A percentile compares a stretch with the other conserved stretches of the same genome.
Conservation (phyloP, 2,113 vertebrate genomes). For the Phalacrocorax pelagicus region DNA sequence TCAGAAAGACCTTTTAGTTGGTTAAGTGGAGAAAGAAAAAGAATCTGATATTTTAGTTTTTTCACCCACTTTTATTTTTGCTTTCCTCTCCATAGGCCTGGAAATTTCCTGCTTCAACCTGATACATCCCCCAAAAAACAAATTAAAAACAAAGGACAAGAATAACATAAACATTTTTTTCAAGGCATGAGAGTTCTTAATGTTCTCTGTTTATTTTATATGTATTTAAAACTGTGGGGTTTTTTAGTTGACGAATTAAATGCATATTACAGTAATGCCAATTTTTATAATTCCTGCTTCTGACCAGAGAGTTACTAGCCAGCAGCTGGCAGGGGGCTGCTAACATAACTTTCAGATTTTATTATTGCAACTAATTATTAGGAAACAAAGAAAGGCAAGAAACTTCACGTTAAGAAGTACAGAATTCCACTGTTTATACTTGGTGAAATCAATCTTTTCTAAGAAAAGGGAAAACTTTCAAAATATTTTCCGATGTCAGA, state of each 20-base stretch:
- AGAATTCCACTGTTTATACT: neutral
- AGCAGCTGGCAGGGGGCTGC: neutral
- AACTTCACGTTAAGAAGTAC: neutral
- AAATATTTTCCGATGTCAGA: neutral
- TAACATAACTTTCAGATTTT: neutral
- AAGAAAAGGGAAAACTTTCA: neutral
- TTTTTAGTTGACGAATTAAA: neutral
- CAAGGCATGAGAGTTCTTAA: neutral
- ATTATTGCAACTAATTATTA: neutral
- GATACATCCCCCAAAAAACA: neutral
- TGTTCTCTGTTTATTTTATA: neutral
- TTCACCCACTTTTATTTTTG: neutral
- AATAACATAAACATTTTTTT: neutral
- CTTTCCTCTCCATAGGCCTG: neutral
- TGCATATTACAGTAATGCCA: neutral
- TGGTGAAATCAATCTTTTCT: neutral
- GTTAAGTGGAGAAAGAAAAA: neutral
- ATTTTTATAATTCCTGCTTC: neutral
- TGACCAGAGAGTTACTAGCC: neutral
- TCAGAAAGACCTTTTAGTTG: neutral
- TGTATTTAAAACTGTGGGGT: accelerated
- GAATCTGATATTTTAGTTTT: neutral
- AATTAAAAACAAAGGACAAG: neutral
- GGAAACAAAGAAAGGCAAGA: neutral
- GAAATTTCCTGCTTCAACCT: neutral